phyloP scores from a whole-genome alignment of 2,888 invertebrate species.

The Cataglyphis altisquamis region DNA sequence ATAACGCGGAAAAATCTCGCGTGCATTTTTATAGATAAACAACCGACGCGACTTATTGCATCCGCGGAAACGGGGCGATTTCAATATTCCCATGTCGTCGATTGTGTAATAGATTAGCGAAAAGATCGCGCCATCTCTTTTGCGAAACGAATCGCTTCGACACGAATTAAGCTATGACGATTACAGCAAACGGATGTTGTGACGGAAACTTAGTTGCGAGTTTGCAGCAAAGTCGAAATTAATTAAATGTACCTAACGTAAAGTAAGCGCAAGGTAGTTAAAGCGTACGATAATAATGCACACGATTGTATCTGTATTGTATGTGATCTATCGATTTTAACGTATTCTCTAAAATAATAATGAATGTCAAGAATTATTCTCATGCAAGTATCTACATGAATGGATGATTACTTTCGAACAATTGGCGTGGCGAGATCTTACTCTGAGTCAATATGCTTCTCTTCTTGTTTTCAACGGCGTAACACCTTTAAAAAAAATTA shows the following conservation, averaged over 20 bases:
- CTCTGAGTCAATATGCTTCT: slow-evolving; percentile 15
- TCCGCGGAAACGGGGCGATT: neutral
- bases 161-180: neutral
- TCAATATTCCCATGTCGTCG: neutral
- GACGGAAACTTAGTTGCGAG: slow-evolving; percentile 16
- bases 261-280: neutral
- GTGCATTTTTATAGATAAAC: slow-evolving; percentile 44
- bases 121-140: neutral
- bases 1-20: slow-evolving; percentile 38
- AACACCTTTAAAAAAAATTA: neutral
- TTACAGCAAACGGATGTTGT: slow-evolving; percentile 6
- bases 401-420: slow-evolving; percentile 1
- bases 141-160: neutral
- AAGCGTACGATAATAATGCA: neutral
- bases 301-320: neutral
- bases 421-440: slow-evolving; percentile 17
- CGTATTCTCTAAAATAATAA: neutral
- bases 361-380: slow-evolving; percentile 7
- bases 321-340: neutral
- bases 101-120: slow-evolving; percentile 20
- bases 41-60: neutral
- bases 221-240: neutral
- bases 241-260: neutral
- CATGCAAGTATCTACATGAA: neutral
- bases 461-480: neutral